A percentile compares a stretch with the other conserved stretches of the same genome.
Evolutionary conservation across 2,888 invertebrate species (phyloP).

Genomic region (Chloroclystis v-ata): DNA sequence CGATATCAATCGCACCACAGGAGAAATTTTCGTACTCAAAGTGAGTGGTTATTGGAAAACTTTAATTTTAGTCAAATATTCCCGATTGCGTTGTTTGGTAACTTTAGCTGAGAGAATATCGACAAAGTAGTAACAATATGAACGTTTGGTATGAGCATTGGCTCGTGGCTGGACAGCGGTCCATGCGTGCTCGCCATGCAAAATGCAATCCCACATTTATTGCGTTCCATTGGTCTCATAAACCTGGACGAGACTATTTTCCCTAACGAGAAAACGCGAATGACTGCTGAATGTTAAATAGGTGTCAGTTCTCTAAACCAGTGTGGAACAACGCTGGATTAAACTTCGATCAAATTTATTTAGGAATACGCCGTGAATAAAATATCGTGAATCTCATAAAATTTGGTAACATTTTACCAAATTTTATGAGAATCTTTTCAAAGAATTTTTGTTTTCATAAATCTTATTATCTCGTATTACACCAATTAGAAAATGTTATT

Average conservation of each 20-base stretch:
- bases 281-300: constrained; percentile 44
- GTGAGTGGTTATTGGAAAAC: constrained; percentile 71
- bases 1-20: constrained; percentile 96
- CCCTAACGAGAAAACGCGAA: constrained; percentile 46
- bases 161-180: constrained; percentile 36
- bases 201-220: constrained; percentile 56
- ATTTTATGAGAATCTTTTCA: constrained; percentile 17
- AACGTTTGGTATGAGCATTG: constrained; percentile 30
- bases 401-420: no score
- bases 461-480: no score
- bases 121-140: constrained; percentile 26
- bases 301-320: constrained; percentile 28
- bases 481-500: no score
- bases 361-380: neutral
- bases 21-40: constrained; percentile 96
- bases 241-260: constrained; percentile 44
- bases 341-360: neutral
- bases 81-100: constrained; percentile 9
- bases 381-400: no score
- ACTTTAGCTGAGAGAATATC: constrained; percentile 11
- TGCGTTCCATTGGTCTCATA: constrained; percentile 50
- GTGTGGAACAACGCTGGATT: constrained; percentile 10
- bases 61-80: constrained; percentile 16
- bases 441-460: constrained; percentile 21
- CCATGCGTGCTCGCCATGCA: constrained; percentile 49